Percentiles rank a stretch among this genome's conserved stretches.
Conservation (phyloP, 1,140 invertebrate species). For the Hormaphis cornu region DNA sequence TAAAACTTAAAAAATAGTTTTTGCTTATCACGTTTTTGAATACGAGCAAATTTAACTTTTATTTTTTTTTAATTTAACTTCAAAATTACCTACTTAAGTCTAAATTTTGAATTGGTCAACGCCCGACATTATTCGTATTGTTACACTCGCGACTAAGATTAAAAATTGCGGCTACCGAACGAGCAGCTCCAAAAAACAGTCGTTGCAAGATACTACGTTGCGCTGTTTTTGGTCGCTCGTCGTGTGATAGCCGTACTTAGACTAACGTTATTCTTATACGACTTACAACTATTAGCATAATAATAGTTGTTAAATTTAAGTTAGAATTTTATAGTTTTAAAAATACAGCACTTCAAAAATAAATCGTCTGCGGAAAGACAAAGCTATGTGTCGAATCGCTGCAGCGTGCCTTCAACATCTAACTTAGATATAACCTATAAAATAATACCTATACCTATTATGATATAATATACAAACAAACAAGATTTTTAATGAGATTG, state of each 20-base stretch:
- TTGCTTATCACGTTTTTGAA: too few relatives aligned
- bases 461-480: too few relatives aligned
- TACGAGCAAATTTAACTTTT: too few relatives aligned
- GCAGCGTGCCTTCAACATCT: not conserved
- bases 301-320: not conserved
- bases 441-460: too few relatives aligned
- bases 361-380: not conserved
- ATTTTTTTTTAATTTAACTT: too few relatives aligned
- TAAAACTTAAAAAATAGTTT: too few relatives aligned
- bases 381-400: not conserved
- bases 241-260: not conserved
- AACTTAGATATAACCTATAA: not conserved
- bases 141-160: not conserved
- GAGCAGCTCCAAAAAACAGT: not conserved
- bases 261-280: not conserved
- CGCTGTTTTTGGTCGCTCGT: not conserved
- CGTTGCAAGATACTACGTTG: not conserved
- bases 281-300: not conserved
- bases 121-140: too few relatives aligned
- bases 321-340: too few relatives aligned
- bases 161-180: not conserved
- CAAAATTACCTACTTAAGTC: too few relatives aligned
- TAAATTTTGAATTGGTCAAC: too few relatives aligned
- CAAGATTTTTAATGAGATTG: too few relatives aligned
- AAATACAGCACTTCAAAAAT: constrained; percentile 1